Evolutionary conservation across 2,888 invertebrate genomes (phyloP).

Genomic region (Temnothorax ravouxi): DNA sequence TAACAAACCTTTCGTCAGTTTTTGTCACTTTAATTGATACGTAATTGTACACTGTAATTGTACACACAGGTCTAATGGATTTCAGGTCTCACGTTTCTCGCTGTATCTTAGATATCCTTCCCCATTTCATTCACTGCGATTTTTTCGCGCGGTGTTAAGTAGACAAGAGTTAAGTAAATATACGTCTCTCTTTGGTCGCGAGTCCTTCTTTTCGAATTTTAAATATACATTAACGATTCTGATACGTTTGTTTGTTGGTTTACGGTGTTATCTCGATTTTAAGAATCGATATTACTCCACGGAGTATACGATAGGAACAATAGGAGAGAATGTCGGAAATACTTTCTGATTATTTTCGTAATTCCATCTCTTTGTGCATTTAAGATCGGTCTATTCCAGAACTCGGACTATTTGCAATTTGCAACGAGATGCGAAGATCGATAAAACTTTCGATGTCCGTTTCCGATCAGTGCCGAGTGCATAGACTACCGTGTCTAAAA

Average conservation of each 20-base stretch:
- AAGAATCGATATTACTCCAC: background rate
- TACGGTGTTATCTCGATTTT: background rate
- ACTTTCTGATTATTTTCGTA: background rate
- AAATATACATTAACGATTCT: background rate
- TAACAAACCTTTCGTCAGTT: slow-evolving; percentile 9
- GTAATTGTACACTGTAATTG: slow-evolving; percentile 34
- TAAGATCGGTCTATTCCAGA: background rate
- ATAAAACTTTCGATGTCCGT: background rate
- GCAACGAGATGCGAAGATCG: background rate
- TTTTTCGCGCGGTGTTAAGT: background rate
- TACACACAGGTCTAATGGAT: slow-evolving; percentile 32
- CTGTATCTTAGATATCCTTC: background rate
- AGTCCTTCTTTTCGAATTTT: background rate
- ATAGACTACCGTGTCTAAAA: background rate
- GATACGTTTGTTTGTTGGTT: background rate
- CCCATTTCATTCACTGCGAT: background rate
- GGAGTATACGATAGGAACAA: background rate
- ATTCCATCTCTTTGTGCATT: background rate
- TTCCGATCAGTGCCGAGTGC: background rate
- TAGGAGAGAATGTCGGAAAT: background rate
- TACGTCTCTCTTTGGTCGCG: background rate
- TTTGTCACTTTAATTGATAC: slow-evolving; percentile 30
- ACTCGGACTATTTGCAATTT: background rate
- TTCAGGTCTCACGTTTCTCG: slow-evolving; percentile 18
- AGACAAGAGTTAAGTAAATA: background rate